phyloP scores from a whole-genome alignment of 2,797 vertebrate genomes.

The Brachyalestes nurse region DNA sequence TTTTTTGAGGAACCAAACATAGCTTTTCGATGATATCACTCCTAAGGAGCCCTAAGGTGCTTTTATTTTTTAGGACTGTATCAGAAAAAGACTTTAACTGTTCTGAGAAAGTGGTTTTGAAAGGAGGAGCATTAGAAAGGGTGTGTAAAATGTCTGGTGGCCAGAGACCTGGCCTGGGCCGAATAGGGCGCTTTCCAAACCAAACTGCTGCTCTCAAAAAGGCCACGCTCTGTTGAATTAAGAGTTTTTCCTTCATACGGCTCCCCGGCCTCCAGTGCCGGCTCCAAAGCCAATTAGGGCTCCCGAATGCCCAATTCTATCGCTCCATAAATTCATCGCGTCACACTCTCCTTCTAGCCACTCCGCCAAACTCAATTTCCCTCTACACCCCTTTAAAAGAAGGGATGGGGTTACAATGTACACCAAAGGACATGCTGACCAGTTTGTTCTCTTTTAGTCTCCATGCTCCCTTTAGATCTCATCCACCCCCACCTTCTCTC shows the following conservation, averaged over 20 bases:
- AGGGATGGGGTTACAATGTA: constrained; percentile 5
- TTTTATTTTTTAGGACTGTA: not conserved
- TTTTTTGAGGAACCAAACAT: not conserved
- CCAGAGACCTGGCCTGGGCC: constrained; percentile 6
- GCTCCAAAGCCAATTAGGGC: constrained; percentile 40
- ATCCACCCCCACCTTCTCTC: constrained; percentile 22
- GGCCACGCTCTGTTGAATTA: constrained; percentile 5
- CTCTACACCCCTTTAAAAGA: constrained; percentile 19
- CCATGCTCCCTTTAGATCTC: not conserved
- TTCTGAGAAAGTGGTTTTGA: constrained; percentile 15
- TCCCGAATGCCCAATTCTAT: constrained; percentile 35
- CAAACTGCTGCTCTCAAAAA: constrained; percentile 31
- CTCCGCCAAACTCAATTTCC: constrained; percentile 41
- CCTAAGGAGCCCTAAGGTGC: not conserved
- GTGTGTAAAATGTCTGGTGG: constrained; percentile 19
- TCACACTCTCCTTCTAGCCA: constrained; percentile 16
- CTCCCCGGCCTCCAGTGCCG: not conserved
- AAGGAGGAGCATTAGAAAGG: constrained; percentile 1
- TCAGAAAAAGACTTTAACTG: not conserved
- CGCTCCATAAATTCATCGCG: constrained; percentile 48
- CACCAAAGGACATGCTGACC: constrained; percentile 32
- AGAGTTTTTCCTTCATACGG: constrained; percentile 10
- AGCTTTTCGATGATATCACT: not conserved
- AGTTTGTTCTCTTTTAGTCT: not conserved
- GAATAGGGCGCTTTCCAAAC: constrained; percentile 33